Evolutionary conservation across 2,797 vertebrate species (phyloP), one percentile per base, ranked within the genome.

Genomic region (Eleutherodactylus coqui): DNA sequence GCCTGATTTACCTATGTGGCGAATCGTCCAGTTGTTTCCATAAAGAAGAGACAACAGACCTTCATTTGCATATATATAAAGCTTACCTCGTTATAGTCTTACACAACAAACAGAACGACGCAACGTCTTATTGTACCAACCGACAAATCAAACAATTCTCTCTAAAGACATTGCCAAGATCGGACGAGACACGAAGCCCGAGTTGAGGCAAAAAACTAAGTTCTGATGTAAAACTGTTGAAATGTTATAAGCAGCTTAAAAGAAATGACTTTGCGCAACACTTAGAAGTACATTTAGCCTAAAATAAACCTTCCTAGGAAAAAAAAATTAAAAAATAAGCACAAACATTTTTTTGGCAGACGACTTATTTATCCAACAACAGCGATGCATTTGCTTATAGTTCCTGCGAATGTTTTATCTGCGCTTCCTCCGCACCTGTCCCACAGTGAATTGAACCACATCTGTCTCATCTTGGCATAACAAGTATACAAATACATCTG

Each of bases 381-480:
- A 94, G 91, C 0, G 0, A 93, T 93, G 90, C 91, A 93, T 93
- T 95, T 94, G 93, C 94, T 95, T 94, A 94, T 92, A 94, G 91
- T 94, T 92, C 92, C 91, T 93, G 92, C 93, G 92, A 95, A 95
- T 95, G 95, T 94, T 95, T 95, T 95, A 94, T 95, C 94, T 94
- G 92, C 93, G 92, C 94, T 94, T 94, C 94, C 92, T 92, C 92
- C 91, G 93, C 95, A 96, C 95, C 95, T 95, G 94, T 95, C 94
- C 93, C 94, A 91, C 89, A 94, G 93, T 94, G 94, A 94, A 95
- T 94, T 94, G 93, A 94, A 89, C 90, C 94, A 94, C 95, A 95
- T 96, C 95, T 95, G 95, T 94, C 94, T 95, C 93, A 91, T 95
- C 94, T 95, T 95, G 94, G 94, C 94, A 94, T 93, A 92, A 93